Evolutionary conservation across 2,888 invertebrate species (phyloP), one percentile per base, ranked within the genome.

Genomic region (Drosophila mercatorum): DNA sequence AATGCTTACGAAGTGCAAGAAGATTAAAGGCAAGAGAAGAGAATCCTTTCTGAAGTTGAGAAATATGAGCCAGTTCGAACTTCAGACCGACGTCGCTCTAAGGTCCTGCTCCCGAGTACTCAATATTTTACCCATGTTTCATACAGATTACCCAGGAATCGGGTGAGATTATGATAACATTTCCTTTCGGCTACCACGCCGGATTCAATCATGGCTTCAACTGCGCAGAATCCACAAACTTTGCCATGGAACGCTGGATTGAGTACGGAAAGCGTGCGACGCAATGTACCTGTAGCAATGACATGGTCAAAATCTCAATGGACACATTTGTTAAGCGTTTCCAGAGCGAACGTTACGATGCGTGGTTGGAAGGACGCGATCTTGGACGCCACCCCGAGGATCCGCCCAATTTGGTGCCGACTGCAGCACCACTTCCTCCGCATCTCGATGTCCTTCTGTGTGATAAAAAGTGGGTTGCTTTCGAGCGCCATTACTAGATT

Each of bases 201-300:
- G 95, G 99, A 0, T 99, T 98, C 91, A 99, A 99, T 93, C 98
- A 98, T 92, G 99, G 99, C 3, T 99, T 98, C 92, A 99, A 99
- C 92, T 97, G 98, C 92, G 99, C 99, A 0, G 99, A 99, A 93
- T 98, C 99, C 0, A 99, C 99, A 0, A 99, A 99, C 93, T 99
- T 99, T 94, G 99, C 99, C 1, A 96, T 97, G 63, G 96, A 96
- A 5, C 94, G 99, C 74, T 99, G 99, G 99, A 97, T 99, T 14
- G 99, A 99, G 92, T 99, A 98, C 93, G 99, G 99, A 0, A 99
- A 99, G 93, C 93, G 98, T 75, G 97, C 98, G 1, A 94, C 95
- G 1, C 97, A 97, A 89, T 98, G 98, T 92, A 95, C 95, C 41
- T 98, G 98, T 93, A 94, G 97, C 83, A 97, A 96, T 89, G 98